Evolutionary conservation across 1,140 invertebrate species (phyloP).

Genomic region (Apis laboriosa): DNA sequence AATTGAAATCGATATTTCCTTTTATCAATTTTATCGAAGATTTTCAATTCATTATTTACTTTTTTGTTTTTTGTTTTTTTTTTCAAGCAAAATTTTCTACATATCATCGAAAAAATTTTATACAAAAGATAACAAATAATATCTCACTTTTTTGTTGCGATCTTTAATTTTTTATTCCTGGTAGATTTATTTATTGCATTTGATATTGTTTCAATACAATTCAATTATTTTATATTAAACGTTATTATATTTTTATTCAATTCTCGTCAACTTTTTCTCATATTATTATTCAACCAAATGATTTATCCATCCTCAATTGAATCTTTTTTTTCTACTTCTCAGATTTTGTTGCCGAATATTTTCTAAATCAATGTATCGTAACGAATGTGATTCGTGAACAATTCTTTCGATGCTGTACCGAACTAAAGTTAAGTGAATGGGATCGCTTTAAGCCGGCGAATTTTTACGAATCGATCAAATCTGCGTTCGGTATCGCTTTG

Average conservation of each 20-base stretch:
- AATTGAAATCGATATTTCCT: slow-evolving; percentile 16
- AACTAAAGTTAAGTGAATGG: slow-evolving; percentile 6
- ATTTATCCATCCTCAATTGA: not conserved
- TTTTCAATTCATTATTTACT: not conserved
- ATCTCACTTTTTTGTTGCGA: not conserved
- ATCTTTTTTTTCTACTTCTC: not conserved
- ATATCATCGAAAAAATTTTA: not conserved
- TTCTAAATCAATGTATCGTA: slow-evolving; percentile 7
- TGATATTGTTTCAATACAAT: not conserved
- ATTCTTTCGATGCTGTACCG: not conserved
- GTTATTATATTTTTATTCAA: no score
- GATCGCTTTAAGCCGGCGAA: slow-evolving; percentile 15
- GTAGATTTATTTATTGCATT: not conserved
- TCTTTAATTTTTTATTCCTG: not conserved
- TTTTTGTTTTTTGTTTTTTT: not conserved
- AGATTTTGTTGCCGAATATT: not conserved
- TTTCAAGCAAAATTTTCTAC: not conserved
- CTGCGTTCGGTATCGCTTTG: slow-evolving; percentile 1
- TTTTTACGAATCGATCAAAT: slow-evolving; percentile 27
- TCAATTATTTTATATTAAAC: not conserved
- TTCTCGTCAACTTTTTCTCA: no score
- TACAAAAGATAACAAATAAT: no score
- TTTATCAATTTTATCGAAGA: not conserved
- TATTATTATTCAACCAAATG: not conserved
- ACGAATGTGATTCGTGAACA: slow-evolving; percentile 12